Evolutionary conservation across 2,888 invertebrate species (phyloP).

Genomic region (Hoplodrina ambigua): DNA sequence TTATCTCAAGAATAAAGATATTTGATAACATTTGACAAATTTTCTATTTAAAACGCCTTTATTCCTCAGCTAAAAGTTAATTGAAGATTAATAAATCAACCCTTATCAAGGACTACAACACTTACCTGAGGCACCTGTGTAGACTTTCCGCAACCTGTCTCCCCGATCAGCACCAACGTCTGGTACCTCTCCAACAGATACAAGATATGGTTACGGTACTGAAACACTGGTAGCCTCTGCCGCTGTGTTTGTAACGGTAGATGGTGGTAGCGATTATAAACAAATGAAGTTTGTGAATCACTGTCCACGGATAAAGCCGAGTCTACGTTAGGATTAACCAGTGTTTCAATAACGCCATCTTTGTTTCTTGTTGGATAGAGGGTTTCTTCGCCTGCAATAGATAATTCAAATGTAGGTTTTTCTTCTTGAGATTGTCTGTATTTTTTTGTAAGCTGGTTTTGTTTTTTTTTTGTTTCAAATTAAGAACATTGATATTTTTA

Average conservation of each 20-base stretch:
- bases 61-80: not conserved
- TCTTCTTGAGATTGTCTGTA: not conserved
- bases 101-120: conserved; percentile 29
- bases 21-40: too few species aligned
- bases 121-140: conserved; percentile 98
- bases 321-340: conserved; percentile 82
- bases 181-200: conserved; percentile 97
- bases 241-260: conserved; percentile 96
- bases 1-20: too few species aligned
- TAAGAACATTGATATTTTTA: too few species aligned
- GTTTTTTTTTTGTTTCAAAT: too few species aligned
- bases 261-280: conserved; percentile 96
- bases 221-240: conserved; percentile 96
- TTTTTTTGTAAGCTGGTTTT: too few species aligned
- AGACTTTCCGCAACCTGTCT: conserved; percentile 99
- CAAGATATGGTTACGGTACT: conserved; percentile 96
- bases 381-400: conserved; percentile 70
- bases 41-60: too few species aligned
- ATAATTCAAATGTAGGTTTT: conserved; percentile 1
- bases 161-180: conserved; percentile 96
- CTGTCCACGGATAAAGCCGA: conserved; percentile 87
- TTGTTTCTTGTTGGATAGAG: conserved; percentile 83
- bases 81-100: not conserved
- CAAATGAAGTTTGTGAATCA: conserved; percentile 92
- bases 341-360: conserved; percentile 81